phyloP scores from a whole-genome alignment of 2,113 vertebrate species.

The Lagenorhynchus albirostris region DNA sequence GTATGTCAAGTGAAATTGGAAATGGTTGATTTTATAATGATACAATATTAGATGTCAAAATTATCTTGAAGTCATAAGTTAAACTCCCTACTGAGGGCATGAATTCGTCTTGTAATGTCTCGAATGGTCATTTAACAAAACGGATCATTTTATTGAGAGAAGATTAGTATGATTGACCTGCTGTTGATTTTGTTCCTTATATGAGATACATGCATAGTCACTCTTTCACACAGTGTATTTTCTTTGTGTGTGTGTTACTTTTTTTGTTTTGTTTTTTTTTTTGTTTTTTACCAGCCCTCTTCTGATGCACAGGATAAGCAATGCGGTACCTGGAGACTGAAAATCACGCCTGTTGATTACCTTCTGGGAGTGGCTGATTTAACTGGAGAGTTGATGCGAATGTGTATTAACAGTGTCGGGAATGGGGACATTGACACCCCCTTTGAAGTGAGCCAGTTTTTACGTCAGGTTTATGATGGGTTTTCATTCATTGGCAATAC shows the following conservation, averaged over 20 bases:
- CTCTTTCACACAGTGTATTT: not conserved
- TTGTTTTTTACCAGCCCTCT: constrained; percentile 40
- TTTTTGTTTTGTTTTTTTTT: not conserved
- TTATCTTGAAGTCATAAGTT: not conserved
- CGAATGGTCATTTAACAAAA: not conserved
- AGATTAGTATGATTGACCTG: not conserved
- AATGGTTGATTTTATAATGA: not conserved
- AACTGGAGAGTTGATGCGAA: constrained; percentile 96
- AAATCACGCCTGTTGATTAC: constrained; percentile 94
- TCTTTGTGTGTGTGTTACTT: constrained; percentile 50
- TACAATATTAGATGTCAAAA: not conserved
- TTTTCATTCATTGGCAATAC: constrained; percentile 98
- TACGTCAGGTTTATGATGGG: constrained; percentile 95
- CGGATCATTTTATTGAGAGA: not conserved
- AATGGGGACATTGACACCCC: constrained; percentile 98
- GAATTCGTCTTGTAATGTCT: not conserved
- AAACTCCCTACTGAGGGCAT: not conserved
- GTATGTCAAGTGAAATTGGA: not conserved
- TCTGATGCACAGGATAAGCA: constrained; percentile 73
- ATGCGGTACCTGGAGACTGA: constrained; percentile 84
- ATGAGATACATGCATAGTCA: not conserved
- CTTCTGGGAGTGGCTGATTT: constrained; percentile 96
- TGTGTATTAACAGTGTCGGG: constrained; percentile 97
- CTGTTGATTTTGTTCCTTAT: not conserved
- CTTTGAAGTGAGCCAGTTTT: constrained; percentile 95